A percentile compares a stretch with the other conserved stretches of the same genome.
Conservation (phyloP, 1,140 invertebrate genomes). For the Planococcus citri region DNA sequence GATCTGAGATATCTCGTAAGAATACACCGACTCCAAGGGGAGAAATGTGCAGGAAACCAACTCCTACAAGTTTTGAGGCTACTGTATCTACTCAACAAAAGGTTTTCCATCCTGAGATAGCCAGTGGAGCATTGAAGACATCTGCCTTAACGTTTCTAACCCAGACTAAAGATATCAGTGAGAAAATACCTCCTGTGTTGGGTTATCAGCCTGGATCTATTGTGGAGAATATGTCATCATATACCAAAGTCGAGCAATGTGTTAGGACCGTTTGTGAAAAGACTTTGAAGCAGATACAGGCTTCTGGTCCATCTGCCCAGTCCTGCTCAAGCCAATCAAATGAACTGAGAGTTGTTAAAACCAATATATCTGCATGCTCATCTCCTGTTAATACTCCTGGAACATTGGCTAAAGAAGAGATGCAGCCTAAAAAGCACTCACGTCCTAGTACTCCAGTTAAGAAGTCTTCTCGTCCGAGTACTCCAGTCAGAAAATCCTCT, state of each 20-base stretch:
- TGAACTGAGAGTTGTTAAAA: not conserved
- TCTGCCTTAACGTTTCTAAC: not conserved
- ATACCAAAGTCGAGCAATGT: not conserved
- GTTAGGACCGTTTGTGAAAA: not conserved
- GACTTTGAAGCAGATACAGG: not conserved
- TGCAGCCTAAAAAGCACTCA: too few relatives aligned
- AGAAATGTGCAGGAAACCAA: not conserved
- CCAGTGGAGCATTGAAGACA: not conserved
- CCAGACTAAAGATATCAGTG: not conserved
- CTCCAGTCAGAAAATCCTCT: not conserved
- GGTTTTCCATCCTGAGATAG: not conserved
- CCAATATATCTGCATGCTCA: too few relatives aligned
- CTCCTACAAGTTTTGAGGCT: not conserved
- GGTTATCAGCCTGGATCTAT: constrained; percentile 17
- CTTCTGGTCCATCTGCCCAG: not conserved
- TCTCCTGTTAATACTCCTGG: too few relatives aligned
- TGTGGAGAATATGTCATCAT: not conserved
- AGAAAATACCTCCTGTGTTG: constrained; percentile 13
- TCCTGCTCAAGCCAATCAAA: not conserved
- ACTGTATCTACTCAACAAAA: not conserved
- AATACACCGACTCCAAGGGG: not conserved
- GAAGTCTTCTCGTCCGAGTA: too few relatives aligned
- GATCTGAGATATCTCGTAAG: constrained; percentile 10
- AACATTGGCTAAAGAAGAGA: too few relatives aligned
- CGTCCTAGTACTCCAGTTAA: too few relatives aligned